Evolutionary conservation across 2,888 invertebrate species (phyloP).

Genomic region (Ernsta delagoae): DNA sequence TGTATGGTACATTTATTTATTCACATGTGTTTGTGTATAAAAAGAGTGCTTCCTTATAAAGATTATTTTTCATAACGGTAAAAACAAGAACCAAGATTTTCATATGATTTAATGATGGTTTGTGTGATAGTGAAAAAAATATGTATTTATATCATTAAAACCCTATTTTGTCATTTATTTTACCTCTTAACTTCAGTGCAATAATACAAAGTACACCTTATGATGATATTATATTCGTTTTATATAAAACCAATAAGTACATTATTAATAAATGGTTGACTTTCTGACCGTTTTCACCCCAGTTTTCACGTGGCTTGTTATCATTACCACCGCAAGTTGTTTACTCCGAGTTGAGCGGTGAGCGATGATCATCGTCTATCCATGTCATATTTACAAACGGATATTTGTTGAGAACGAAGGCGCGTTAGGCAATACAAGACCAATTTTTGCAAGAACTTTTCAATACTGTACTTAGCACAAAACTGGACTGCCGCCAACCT

Average conservation of each 20-base stretch:
- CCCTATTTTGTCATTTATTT: too few species aligned
- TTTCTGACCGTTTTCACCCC: conserved; percentile 29
- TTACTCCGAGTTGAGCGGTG: conserved; percentile 22
- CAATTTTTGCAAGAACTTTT: conserved; percentile 30
- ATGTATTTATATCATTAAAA: too few species aligned
- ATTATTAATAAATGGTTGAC: conserved; percentile 24
- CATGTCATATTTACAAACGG: conserved; percentile 29
- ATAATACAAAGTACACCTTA: too few species aligned
- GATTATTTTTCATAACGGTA: too few species aligned
- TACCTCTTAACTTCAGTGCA: too few species aligned
- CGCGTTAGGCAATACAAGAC: conserved; percentile 25
- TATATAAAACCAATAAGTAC: conserved; percentile 18
- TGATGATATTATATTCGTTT: too few species aligned
- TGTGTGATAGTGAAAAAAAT: too few species aligned
- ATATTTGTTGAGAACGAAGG: not conserved
- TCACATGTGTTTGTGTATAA: too few species aligned
- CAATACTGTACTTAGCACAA: conserved; percentile 27
- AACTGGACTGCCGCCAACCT: conserved; percentile 1
- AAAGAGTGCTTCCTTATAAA: too few species aligned
- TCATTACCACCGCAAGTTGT: conserved; percentile 26
- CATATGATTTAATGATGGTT: too few species aligned
- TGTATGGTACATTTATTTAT: not conserved
- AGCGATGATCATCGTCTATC: conserved; percentile 31
- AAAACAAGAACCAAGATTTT: too few species aligned
- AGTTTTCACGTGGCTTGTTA: conserved; percentile 28